Conservation (phyloP, 1,140 invertebrate species). For the Globodera ellingtonae region DNA sequence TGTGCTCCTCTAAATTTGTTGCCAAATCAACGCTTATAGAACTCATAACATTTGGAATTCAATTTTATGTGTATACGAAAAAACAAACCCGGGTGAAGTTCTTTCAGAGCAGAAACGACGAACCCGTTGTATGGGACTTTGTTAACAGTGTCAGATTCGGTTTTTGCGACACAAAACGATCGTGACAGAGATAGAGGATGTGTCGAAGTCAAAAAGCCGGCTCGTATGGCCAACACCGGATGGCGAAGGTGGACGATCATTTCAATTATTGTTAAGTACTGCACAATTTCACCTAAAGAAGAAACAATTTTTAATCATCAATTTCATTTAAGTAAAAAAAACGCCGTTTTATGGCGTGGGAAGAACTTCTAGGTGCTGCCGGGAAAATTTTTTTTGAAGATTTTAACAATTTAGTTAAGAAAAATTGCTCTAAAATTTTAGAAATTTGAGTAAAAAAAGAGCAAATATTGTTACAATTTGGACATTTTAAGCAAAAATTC, state of each 20-base stretch:
- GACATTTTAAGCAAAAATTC: no score
- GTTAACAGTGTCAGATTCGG: background rate
- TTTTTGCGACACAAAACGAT: conserved; percentile 9
- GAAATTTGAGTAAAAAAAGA: no score
- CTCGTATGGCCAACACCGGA: background rate
- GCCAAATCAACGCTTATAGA: conserved; percentile 24
- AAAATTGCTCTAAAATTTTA: no score
- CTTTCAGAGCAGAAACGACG: conserved; percentile 44
- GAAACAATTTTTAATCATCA: no score
- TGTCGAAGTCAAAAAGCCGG: background rate
- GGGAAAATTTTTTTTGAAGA: no score
- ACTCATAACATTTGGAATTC: no score
- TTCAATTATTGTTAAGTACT: background rate
- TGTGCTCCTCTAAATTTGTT: conserved; percentile 63
- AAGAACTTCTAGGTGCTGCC: no score
- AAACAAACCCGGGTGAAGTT: conserved; percentile 43
- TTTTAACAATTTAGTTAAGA: no score
- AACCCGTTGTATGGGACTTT: conserved; percentile 38
- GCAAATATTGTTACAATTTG: no score
- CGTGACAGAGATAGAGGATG: background rate
- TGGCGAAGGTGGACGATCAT: background rate
- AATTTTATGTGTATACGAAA: background rate
- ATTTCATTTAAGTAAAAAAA: no score
- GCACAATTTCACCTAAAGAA: background rate
- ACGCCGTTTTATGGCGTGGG: no score